A percentile compares a stretch with the other conserved stretches of the same genome.
phyloP scores from a whole-genome alignment of 2,888 invertebrate genomes.

The Flexamia atlantica region DNA sequence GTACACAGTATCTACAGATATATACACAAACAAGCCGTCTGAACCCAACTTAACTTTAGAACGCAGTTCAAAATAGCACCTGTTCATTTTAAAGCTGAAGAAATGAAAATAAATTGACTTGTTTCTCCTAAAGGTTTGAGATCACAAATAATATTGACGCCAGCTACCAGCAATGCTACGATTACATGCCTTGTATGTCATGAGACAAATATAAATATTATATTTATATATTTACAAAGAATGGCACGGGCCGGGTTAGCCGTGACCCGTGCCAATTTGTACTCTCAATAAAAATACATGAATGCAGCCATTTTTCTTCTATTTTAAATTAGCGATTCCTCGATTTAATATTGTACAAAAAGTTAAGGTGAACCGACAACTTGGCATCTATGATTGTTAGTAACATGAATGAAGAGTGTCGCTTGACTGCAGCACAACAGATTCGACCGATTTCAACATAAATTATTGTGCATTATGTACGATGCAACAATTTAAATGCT shows the following conservation, averaged over 20 bases:
- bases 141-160: conserved; percentile 57
- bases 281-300: conserved; percentile 62
- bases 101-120: conserved; percentile 60
- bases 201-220: conserved; percentile 57
- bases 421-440: too few species aligned
- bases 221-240: conserved; percentile 59
- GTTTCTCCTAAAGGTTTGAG: conserved; percentile 54
- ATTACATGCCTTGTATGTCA: conserved; percentile 33
- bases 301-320: conserved; percentile 61
- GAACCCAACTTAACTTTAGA: conserved; percentile 56
- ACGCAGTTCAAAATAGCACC: conserved; percentile 54
- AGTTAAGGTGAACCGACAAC: neutral
- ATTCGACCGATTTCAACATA: too few species aligned
- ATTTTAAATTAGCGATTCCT: neutral
- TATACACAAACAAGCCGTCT: conserved; percentile 36
- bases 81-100: conserved; percentile 52
- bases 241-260: conserved; percentile 51
- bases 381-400: neutral
- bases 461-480: neutral
- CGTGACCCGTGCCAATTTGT: conserved; percentile 67
- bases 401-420: neutral
- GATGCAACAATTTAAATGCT: neutral
- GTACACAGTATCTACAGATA: conserved; percentile 51
- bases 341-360: neutral
- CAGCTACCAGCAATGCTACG: conserved; percentile 54